Evolutionary conservation across 2,113 vertebrate genomes (phyloP), one percentile per base, ranked within the genome.

Genomic region (Elephantulus edwardii): DNA sequence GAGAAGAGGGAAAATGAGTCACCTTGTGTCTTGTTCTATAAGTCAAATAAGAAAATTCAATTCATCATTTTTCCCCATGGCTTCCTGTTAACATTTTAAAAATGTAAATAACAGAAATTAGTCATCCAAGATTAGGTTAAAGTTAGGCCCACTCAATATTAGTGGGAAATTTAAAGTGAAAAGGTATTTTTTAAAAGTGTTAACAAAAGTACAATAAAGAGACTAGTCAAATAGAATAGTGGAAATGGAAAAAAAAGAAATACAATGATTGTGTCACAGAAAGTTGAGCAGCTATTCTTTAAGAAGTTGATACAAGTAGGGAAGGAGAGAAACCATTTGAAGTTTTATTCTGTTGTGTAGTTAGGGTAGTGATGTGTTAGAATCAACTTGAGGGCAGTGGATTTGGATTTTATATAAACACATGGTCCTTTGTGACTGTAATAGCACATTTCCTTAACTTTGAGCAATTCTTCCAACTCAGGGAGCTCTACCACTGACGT

Each of bases 211-310:
- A 58, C 8, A 62, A 35, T 46, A n/a, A 82, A 76, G 40, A 58
- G n/a, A 80, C 58, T 56, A 50, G 11, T 64, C 48, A 83, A n/a
- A 8, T 60, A 66, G 12, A 16, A 9, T 46, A 33, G 28, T 16
- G 80, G 22, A 88, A 93, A 71, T 62, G 22, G 35, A 88, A 79
- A 46, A 83, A 78, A 33, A 82, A 84, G 30, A 87, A 86, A 66
- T 35, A 76, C 24, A 56, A 79, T 46, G 26, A 12, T 9, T 87
- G n/a, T 86, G 9, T 72, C 40, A 87, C 54, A 79, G 80, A 91
- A 78, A 91, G 85, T 1, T 22, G 24, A 83, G 62, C 6, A 72
- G 78, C 26, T 48, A 24, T 66, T 2, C 11, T 76, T 68, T 19
- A 60, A 28, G 28, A 71, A 85, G 88, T 56, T 40, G 56, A 9